Conservation (phyloP, 2,113 vertebrate genomes). For the Bothrops jararaca region DNA sequence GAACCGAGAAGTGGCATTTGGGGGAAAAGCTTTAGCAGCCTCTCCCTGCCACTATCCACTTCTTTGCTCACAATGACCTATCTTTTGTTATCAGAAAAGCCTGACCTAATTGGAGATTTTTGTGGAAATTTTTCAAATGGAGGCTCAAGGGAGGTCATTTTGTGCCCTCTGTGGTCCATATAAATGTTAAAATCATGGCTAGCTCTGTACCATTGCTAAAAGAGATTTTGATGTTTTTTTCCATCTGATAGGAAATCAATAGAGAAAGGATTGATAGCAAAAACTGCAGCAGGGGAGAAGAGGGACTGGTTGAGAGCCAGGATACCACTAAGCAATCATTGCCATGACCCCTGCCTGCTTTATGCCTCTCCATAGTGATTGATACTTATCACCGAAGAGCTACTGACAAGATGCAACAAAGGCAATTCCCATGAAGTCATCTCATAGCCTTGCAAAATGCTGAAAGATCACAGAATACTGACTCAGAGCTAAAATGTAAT, state of each 20-base stretch:
- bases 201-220: not conserved
- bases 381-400: not conserved
- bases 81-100: not conserved
- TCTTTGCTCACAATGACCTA: not conserved
- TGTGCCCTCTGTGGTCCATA: not conserved
- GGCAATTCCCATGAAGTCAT: not conserved
- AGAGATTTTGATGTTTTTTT: not conserved
- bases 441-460: conserved; percentile 11
- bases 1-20: not conserved
- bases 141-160: not conserved
- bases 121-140: not conserved
- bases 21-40: not conserved
- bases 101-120: not conserved
- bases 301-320: not conserved
- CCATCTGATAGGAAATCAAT: not conserved
- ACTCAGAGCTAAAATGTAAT: conserved; percentile 4
- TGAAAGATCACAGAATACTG: not conserved
- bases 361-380: not conserved
- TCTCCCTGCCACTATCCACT: not conserved
- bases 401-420: not conserved
- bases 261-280: not conserved
- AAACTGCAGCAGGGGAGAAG: not conserved
- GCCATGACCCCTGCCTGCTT: not conserved
- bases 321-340: not conserved
- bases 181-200: not conserved